Conservation (phyloP, 2,797 vertebrate species). For the Molossus alvarezi region DNA sequence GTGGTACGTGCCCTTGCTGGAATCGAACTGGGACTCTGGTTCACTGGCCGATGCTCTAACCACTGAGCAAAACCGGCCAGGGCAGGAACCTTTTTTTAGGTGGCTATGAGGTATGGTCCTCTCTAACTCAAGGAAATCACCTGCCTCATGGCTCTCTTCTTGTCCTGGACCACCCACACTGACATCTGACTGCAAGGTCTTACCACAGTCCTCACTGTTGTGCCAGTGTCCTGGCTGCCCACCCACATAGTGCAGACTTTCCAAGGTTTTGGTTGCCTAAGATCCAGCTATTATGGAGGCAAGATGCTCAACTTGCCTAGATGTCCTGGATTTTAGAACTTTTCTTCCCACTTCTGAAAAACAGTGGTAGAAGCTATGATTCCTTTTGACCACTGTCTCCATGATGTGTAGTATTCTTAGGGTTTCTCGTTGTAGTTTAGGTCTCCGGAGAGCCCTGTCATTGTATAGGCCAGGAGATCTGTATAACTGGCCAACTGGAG, state of each 20-base stretch:
- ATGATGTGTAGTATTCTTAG: not conserved
- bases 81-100: not conserved
- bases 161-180: not conserved
- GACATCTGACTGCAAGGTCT: not conserved
- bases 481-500: not conserved
- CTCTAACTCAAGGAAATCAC: slow-evolving; percentile 12
- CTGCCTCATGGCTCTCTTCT: not conserved
- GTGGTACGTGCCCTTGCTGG: too few species aligned
- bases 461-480: not conserved
- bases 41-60: too few species aligned
- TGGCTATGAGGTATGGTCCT: not conserved
- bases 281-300: not conserved
- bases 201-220: not conserved
- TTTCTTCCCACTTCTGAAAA: slow-evolving; percentile 14
- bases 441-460: not conserved
- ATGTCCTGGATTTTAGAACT: not conserved
- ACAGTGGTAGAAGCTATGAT: not conserved
- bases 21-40: too few species aligned
- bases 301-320: not conserved
- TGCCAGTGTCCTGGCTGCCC: not conserved
- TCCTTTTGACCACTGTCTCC: slow-evolving; percentile 6
- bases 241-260: not conserved
- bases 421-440: not conserved
- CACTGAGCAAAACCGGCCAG: too few species aligned
- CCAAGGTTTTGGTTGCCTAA: not conserved